Evolutionary conservation across 1,140 invertebrate genomes (phyloP), one percentile per base, ranked within the genome.

Genomic region (Achroia grisella): DNA sequence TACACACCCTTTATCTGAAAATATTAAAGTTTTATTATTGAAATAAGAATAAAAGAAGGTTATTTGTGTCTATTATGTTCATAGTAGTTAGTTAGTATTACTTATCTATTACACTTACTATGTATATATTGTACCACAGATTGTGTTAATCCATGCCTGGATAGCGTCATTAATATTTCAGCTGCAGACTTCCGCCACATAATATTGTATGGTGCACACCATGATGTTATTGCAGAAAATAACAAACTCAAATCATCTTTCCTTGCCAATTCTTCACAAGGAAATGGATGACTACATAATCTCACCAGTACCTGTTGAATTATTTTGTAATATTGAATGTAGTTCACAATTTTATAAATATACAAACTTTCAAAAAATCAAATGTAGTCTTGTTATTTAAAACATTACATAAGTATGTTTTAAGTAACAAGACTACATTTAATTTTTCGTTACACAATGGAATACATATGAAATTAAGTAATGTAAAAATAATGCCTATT

Each of bases 121-220:
- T 99, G 97, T 77, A 99, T 98, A 76, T 99, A 99, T 57, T 93
- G 93, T 56, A 99, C 94, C 63, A 99, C 97, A 63, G 92, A 92
- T 60, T 93, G 92, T 30, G 95, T 95, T 17, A 99, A 89, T 31
- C 97, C 96, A 87, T 99, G 97, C 66, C 96, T 89, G 10, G 97
- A 97, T 45, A 99, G 87, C 8, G 97, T 98, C 90, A 98, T 97
- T 42, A 99, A 87, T 44, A 99, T 96, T 89, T 99, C 97, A 14
- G 95, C 95, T 0, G 97, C 96, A 60, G 94, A 97, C 86, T 98
- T 98, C 51, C 98, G 90, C 98, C 98, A 99, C 75, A 96, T 92
- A 31, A 94, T 90, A 84, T 99, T 99, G 62, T 98, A 92, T 9
- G 92, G 89, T 6, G 95, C 94, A 86, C 97, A 99, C 88, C 93